phyloP scores from a whole-genome alignment of 1,140 invertebrate genomes.

The Drosophila pseudoobscura region DNA sequence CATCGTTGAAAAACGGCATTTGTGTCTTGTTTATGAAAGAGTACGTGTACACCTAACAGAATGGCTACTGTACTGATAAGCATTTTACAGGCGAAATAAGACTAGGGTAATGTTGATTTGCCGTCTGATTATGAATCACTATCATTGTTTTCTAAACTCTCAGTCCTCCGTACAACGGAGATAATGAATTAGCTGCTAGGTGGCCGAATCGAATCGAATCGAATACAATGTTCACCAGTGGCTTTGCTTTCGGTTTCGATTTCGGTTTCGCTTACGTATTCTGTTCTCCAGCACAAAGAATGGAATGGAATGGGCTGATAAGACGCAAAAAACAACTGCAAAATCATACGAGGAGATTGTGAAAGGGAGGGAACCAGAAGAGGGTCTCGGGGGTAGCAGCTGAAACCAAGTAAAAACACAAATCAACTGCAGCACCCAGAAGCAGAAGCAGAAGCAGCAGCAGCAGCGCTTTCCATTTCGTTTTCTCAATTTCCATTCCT shows the following conservation, averaged over 20 bases:
- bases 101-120: neutral
- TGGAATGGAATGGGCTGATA: constrained; percentile 16
- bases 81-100: constrained; percentile 11
- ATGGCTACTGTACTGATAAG: no score
- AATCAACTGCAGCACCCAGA: constrained; percentile 44
- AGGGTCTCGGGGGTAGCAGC: constrained; percentile 7
- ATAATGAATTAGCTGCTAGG: constrained; percentile 37
- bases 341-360: neutral
- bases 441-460: neutral
- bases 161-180: neutral
- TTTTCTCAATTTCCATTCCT: constrained; percentile 60
- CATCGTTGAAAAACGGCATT: no score
- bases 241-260: constrained; percentile 41
- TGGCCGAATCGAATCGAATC: constrained; percentile 14
- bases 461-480: constrained; percentile 56
- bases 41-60: no score
- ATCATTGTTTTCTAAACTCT: neutral
- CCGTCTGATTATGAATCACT: neutral
- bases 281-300: constrained; percentile 34
- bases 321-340: constrained; percentile 33
- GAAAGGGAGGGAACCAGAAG: neutral
- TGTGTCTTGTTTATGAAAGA: no score
- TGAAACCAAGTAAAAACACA: constrained; percentile 55
- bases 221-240: constrained; percentile 38
- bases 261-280: constrained; percentile 23